These are phyloP conservation scores for Drosophila suboccidentalis DNA, from an alignment of 2,888 invertebrate species.

Conservation along the genomic window DNA sequence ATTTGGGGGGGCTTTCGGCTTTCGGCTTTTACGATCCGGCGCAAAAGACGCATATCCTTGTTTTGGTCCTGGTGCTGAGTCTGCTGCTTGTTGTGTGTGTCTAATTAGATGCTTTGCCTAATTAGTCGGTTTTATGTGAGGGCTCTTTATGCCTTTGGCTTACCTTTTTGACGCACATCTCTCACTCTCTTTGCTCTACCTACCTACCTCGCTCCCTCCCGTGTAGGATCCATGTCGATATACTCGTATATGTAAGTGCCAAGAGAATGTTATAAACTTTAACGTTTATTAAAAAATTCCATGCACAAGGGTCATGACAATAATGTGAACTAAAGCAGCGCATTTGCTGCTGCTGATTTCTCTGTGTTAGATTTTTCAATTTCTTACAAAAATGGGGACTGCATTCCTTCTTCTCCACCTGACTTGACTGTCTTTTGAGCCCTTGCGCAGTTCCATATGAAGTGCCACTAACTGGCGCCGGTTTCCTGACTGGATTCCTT, in stretches of 20 bases:
- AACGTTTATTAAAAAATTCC: conserved; percentile 80
- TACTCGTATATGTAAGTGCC: conserved; percentile 53
- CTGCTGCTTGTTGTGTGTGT: conserved; percentile 55
- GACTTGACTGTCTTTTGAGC: conserved; percentile 80
- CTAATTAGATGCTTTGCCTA: conserved; percentile 79
- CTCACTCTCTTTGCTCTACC: neutral
- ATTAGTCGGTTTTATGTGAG: conserved; percentile 78
- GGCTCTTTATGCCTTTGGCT: conserved; percentile 75
- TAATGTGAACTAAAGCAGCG: conserved; percentile 77
- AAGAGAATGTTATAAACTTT: conserved; percentile 79
- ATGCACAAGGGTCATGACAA: conserved; percentile 69
- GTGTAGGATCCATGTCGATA: conserved; percentile 54
- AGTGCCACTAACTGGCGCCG: conserved; percentile 50
- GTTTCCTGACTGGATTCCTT: conserved; percentile 22
- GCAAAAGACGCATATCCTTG: conserved; percentile 76
- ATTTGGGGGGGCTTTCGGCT: conserved; percentile 66
- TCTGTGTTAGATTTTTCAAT: conserved; percentile 71
- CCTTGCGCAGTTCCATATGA: conserved; percentile 59
- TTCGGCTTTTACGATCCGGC: conserved; percentile 73
- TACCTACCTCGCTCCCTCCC: neutral
- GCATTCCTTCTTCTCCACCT: conserved; percentile 64
- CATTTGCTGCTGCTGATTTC: conserved; percentile 72
- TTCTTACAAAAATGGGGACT: conserved; percentile 74
- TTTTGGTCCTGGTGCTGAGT: conserved; percentile 24
- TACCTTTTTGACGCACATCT: conserved; percentile 61